Evolutionary conservation across 2,797 vertebrate species (phyloP), one percentile per base, ranked within the genome.

Genomic region (Gambelia wislizenii): DNA sequence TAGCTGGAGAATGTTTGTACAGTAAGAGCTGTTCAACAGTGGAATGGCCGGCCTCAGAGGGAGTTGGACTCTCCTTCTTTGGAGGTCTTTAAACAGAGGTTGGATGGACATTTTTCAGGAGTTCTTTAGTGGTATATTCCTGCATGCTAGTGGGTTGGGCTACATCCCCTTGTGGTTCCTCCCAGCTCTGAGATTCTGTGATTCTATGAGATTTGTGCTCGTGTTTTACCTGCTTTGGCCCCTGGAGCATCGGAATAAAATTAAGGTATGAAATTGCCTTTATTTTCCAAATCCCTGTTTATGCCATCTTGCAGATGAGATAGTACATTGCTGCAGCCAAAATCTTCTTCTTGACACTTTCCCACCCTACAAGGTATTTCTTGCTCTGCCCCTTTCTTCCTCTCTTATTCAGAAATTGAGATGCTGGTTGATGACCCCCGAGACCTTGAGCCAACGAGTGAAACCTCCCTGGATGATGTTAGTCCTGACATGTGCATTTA

Each of bases 341-440:
- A 2, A 10, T 49, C 0, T 27, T 4, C 47, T 16, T 33, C 1
- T 6, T 47, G 1, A 0, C 2, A 6, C 54, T 25, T 2, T 69
- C 22, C 16, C 64, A 49, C 22, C 8, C 33, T n/a, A 10, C 54
- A 74, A 74, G 14, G 7, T 39, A 25, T 83, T 42, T 18, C 39
- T 79, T 49, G 9, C 33, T 36, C 30, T 36, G 9, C 1, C 36
- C 33, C 67, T 39, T 27, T 56, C 42, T 8, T 4, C 67, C n/a
- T n/a, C 27, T 70, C 33, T 78, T 18, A 13, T 77, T 84, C 95
- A 99, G 99, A 99, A 95, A 99, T 99, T 1, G 99, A 99, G 96
- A 99, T 99, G 99, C 94, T 99, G 95, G 99, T 99, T 70, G 99
- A 99, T 67, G 99, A 99, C 95, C 99, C 99, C 61, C 98, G 98